Evolutionary conservation across 1,140 invertebrate species (phyloP).

Genomic region (Oryctes rhinoceros): DNA sequence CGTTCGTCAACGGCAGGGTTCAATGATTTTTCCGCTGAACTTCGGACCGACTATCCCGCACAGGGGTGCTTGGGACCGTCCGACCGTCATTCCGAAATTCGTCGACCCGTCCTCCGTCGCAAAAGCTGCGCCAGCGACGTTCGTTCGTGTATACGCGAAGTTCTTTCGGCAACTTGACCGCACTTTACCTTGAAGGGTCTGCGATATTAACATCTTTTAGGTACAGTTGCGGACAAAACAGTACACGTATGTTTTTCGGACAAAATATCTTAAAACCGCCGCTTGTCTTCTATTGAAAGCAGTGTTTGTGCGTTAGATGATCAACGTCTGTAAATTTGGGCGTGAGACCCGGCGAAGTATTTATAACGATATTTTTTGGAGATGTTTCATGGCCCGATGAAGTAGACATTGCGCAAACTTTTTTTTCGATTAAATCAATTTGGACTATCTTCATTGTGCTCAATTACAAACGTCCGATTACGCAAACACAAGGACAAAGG

Average conservation of each 20-base stretch:
- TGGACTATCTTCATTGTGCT: too few relatives aligned
- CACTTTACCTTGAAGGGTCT: conserved; percentile 17
- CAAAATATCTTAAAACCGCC: too few relatives aligned
- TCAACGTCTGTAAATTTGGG: too few relatives aligned
- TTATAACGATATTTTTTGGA: too few relatives aligned
- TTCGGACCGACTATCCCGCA: background rate
- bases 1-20: conserved; percentile 1
- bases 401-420: too few relatives aligned
- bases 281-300: too few relatives aligned
- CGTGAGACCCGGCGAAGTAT: too few relatives aligned
- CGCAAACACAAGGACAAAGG: too few relatives aligned
- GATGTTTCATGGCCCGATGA: too few relatives aligned
- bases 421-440: too few relatives aligned
- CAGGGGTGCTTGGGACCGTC: conserved; percentile 6
- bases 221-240: background rate
- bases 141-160: background rate
- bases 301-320: too few relatives aligned
- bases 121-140: conserved; percentile 3
- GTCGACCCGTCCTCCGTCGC: conserved; percentile 16
- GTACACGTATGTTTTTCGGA: background rate
- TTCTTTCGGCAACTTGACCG: conserved; percentile 1
- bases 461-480: too few relatives aligned
- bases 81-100: conserved; percentile 28
- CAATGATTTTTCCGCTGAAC: conserved; percentile 29
- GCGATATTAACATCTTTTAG: background rate